Conservation (phyloP, 2,888 invertebrate species). For the Tryphoninae sp. region DNA sequence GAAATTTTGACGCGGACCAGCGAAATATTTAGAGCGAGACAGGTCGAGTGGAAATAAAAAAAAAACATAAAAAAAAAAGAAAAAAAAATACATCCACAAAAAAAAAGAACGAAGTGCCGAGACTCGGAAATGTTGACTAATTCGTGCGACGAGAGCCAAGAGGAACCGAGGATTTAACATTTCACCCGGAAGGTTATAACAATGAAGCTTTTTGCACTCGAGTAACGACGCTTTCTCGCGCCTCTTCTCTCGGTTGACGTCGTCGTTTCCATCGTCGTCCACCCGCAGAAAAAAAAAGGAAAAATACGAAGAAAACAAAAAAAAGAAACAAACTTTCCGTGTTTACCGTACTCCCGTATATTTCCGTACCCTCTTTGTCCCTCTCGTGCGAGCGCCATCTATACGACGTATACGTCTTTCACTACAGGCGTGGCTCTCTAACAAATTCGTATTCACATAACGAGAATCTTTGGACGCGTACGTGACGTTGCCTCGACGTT, state of each 20-base stretch:
- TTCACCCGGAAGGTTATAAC: constrained; percentile 22
- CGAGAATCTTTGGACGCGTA: not conserved
- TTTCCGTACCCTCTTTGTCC: too few relatives aligned
- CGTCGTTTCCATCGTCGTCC: constrained; percentile 1
- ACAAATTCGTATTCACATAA: constrained; percentile 23
- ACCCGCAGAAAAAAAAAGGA: not conserved
- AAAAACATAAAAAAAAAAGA: not conserved
- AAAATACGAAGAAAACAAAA: not conserved
- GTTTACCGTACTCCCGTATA: too few relatives aligned
- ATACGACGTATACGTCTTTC: too few relatives aligned
- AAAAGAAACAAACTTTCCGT: not conserved
- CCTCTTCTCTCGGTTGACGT: constrained; percentile 25
- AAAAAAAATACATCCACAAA: not conserved
- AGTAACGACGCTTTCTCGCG: not conserved
- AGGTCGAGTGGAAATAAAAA: not conserved
- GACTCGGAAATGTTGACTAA: constrained; percentile 9
- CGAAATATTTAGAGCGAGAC: too few relatives aligned
- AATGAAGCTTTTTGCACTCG: constrained; percentile 26
- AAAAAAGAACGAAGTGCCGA: not conserved
- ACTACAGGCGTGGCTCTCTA: not conserved
- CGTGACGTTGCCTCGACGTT: constrained; percentile 4
- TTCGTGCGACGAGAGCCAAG: constrained; percentile 1
- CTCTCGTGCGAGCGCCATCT: too few relatives aligned
- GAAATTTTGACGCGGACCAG: too few relatives aligned
- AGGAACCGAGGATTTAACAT: constrained; percentile 22